phyloP scores from a whole-genome alignment of 2,888 invertebrate species.

The Baccha elongata region DNA sequence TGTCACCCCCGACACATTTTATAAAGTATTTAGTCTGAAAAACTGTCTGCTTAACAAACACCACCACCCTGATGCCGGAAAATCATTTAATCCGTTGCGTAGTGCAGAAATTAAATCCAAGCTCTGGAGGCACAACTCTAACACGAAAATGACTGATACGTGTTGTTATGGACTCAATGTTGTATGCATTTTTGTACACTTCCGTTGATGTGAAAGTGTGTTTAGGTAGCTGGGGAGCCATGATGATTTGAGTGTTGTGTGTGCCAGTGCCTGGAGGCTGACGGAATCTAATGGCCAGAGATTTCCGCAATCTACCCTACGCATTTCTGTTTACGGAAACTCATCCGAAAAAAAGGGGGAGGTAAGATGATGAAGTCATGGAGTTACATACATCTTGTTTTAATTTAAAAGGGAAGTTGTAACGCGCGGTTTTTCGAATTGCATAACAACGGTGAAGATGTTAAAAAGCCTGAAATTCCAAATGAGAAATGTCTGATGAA shows the following conservation, averaged over 20 bases:
- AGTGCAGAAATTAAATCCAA: conserved; percentile 53
- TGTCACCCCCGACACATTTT: not conserved
- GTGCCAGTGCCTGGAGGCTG: conserved; percentile 23
- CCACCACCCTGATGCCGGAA: conserved; percentile 5
- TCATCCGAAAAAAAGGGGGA: conserved; percentile 55
- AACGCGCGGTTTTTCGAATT: conserved; percentile 28
- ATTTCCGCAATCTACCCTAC: conserved; percentile 64
- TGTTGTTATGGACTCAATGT: conserved; percentile 11
- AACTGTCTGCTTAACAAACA: conserved; percentile 8
- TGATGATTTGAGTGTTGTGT: not conserved
- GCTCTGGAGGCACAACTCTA: conserved; percentile 4
- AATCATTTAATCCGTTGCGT: conserved; percentile 40
- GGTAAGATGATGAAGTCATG: conserved; percentile 41
- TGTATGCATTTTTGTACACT: conserved; percentile 51
- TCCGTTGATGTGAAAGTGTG: conserved; percentile 54
- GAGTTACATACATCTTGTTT: not conserved
- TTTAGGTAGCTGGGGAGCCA: conserved; percentile 23
- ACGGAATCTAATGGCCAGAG: conserved; percentile 59
- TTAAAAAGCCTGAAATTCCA: conserved; percentile 46
- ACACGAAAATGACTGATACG: not conserved
- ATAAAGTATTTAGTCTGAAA: conserved; percentile 29
- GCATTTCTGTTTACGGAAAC: conserved; percentile 48
- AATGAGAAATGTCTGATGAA: conserved; percentile 46
- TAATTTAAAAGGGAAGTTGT: conserved; percentile 45
- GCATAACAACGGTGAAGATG: conserved; percentile 34